Base-by-base conservation (phyloP, 2,888 invertebrate species). In the Chymomyza fuscimana region DNA sequence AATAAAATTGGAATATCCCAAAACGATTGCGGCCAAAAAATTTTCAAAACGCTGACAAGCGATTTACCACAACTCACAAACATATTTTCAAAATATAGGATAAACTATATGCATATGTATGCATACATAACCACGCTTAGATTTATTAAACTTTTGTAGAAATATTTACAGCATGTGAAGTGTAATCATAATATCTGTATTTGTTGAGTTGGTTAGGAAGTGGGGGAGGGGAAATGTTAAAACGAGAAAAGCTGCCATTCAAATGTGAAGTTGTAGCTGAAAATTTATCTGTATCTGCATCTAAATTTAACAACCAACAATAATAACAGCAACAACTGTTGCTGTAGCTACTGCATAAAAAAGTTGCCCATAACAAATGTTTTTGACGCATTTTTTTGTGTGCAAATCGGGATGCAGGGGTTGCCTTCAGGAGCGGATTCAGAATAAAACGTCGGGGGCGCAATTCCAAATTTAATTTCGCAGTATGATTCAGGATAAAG, bases 41-140 rank as follows among this genome's bases (percentile, higher is more conserved):
- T 74, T 10, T 67, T 61, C 15, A 59, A 66, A 72, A 68, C 62
- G 62, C 79, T 78, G 84, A 84, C 82, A 83, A 80, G 62, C 69
- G 69, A 66, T 72, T 64, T 79, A 70, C 84, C 86, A 76, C 73
- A 82, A 78, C 74, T 77, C 81, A 84, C 72, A 81, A 86, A 82
- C 82, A 82, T 75, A 78, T 76, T 32, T 72, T 54, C 25, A 76
- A 71, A 73, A 63, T 52, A 62, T 72, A 62, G 32, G 10, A 50
- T 62, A 64, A 67, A 70, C 62, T 65, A 52, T 68, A 36, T 67
- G 60, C 75, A 70, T 79, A 67, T 54, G 74, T 74, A 80, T 67
- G 51, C 40, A 46, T 46, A 12, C 72, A 59, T 16, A 65, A 58
- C 36, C n/a, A 22, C 54, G 19, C 7, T n/a, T 40, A 0, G 52